phyloP scores from a whole-genome alignment of 1,140 invertebrate species.

The Drosophila orena region DNA sequence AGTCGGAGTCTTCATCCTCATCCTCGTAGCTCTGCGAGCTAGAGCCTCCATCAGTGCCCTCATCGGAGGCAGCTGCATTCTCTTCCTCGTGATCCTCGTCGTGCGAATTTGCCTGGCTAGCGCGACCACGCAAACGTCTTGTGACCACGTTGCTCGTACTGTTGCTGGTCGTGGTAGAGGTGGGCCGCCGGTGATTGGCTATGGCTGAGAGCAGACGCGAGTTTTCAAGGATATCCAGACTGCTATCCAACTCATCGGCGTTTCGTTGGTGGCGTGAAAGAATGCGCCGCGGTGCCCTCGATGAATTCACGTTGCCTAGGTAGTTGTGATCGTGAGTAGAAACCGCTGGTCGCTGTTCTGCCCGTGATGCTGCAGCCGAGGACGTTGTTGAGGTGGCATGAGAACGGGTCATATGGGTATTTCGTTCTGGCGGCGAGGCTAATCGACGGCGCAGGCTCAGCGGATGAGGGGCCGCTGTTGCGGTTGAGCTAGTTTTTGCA shows the following conservation, averaged over 20 bases:
- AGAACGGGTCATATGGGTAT: constrained; percentile 78
- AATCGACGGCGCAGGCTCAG: constrained; percentile 53
- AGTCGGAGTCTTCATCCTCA: constrained; percentile 71
- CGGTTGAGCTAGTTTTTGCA: constrained; percentile 46
- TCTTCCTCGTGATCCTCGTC: constrained; percentile 60
- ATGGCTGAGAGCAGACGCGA: constrained; percentile 47
- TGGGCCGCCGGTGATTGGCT: constrained; percentile 64
- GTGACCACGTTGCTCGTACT: constrained; percentile 43
- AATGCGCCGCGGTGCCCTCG: constrained; percentile 62
- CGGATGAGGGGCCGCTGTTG: constrained; percentile 59
- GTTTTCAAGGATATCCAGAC: constrained; percentile 74
- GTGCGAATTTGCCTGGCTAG: constrained; percentile 69
- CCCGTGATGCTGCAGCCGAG: constrained; percentile 26
- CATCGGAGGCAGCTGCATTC: constrained; percentile 66
- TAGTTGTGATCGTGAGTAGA: constrained; percentile 81
- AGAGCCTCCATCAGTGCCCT: constrained; percentile 76
- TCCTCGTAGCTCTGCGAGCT: constrained; percentile 54
- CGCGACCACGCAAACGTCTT: constrained; percentile 64
- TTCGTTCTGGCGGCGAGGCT: constrained; percentile 45
- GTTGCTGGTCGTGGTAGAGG: constrained; percentile 66
- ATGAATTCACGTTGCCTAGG: constrained; percentile 57
- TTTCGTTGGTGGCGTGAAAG: constrained; percentile 83
- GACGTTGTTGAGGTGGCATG: constrained; percentile 74
- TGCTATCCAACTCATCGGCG: constrained; percentile 77
- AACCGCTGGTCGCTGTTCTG: constrained; percentile 22